These are phyloP conservation scores for Mirza zaza DNA, from an alignment of 2,113 vertebrate genomes.

Conservation along the genomic window DNA sequence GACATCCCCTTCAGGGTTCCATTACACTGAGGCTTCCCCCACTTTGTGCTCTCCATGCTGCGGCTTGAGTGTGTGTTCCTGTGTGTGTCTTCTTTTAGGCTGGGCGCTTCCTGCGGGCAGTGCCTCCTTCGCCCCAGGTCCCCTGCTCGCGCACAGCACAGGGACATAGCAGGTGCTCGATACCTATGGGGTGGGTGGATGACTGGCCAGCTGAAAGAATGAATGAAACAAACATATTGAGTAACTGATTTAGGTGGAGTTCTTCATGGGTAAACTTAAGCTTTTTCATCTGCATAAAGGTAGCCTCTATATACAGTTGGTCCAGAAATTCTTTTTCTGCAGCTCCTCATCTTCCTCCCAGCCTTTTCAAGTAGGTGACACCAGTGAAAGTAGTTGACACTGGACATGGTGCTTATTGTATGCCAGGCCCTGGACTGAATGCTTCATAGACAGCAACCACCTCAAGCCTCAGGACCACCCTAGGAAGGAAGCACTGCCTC, in stretches of 20 bases:
- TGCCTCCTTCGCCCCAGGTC: not conserved
- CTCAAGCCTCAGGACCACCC: not conserved
- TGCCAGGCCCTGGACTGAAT: not conserved
- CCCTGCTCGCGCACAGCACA: rapidly evolving
- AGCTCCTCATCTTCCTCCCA: not conserved
- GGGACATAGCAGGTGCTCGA: not conserved
- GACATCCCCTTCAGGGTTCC: not conserved
- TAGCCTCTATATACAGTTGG: not conserved
- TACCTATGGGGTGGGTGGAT: not conserved
- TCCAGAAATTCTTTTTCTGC: not conserved
- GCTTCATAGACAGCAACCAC: not conserved
- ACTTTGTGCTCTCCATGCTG: rapidly evolving
- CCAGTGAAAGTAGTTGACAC: not conserved
- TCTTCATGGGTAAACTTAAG: not conserved
- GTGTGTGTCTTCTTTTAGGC: not conserved
- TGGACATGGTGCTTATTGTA: rapidly evolving
- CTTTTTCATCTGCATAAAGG: not conserved
- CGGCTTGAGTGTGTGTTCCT: rapidly evolving
- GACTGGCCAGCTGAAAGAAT: not conserved
- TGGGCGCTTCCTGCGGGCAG: not conserved
- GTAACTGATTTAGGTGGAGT: not conserved
- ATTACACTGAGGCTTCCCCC: rapidly evolving
- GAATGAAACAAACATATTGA: not conserved
- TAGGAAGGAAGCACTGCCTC: not conserved
- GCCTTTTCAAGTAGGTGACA: not conserved